Percentiles rank a stretch among this genome's conserved stretches.
These are phyloP conservation scores for Sphecodes monilicornis DNA, from an alignment of 2,888 invertebrate genomes.

Conservation along the genomic window DNA sequence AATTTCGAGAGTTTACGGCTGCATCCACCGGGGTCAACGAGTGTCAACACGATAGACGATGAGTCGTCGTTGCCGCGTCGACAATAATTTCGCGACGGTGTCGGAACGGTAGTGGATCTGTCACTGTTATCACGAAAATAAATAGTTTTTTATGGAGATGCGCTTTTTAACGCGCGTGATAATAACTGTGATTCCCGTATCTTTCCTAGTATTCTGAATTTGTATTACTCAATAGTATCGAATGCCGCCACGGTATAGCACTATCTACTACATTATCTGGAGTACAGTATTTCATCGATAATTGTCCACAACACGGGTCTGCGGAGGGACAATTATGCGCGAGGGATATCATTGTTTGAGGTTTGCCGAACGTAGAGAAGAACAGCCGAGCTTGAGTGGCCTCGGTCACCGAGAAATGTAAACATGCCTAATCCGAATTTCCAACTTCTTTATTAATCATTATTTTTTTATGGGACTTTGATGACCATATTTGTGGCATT, in stretches of 20 bases:
- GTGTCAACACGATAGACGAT: slow-evolving; percentile 73
- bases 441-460: no score
- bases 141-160: slow-evolving; percentile 17
- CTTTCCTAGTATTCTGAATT: neutral
- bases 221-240: neutral
- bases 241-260: neutral
- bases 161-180: neutral
- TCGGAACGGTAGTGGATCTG: slow-evolving; percentile 47
- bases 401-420: no score
- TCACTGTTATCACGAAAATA: slow-evolving; percentile 31
- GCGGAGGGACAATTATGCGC: no score
- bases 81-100: slow-evolving; percentile 63
- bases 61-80: slow-evolving; percentile 59
- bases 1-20: slow-evolving; percentile 68
- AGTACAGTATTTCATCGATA: no score
- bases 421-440: no score
- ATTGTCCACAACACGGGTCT: no score
- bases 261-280: neutral
- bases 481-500: no score
- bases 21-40: slow-evolving; percentile 65
- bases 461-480: no score
- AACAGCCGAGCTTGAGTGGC: no score
- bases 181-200: neutral
- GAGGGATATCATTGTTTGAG: no score
- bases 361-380: no score